Evolutionary conservation across 2,113 vertebrate species (phyloP).

Genomic region (Notiomystis cincta): DNA sequence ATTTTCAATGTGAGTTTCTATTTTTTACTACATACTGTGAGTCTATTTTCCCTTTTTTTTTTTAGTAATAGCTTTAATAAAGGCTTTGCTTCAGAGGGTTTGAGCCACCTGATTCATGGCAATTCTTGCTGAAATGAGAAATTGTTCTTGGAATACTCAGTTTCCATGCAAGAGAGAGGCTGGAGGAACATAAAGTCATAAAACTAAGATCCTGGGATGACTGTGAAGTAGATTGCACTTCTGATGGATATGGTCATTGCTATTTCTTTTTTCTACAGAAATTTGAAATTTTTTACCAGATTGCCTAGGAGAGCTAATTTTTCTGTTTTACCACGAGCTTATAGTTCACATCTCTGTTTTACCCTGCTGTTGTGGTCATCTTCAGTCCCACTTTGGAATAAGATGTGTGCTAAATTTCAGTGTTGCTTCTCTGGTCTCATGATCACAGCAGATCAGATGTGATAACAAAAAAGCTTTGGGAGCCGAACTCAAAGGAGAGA

Average conservation of each 20-base stretch:
- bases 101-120: background rate
- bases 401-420: background rate
- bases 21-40: background rate
- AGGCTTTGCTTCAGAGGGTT: background rate
- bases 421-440: background rate
- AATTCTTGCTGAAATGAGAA: background rate
- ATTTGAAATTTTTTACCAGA: background rate
- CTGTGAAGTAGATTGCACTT: background rate
- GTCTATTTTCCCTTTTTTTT: too few relatives aligned
- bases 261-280: background rate
- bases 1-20: background rate
- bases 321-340: background rate
- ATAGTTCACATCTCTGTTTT: background rate
- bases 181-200: background rate
- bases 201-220: background rate
- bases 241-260: background rate
- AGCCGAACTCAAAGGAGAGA: background rate
- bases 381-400: background rate
- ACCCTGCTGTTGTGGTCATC: background rate
- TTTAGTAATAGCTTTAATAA: background rate
- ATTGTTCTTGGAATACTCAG: background rate
- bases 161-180: background rate
- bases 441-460: background rate
- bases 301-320: background rate
- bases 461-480: rapidly evolving